Percentiles rank a stretch among this genome's conserved stretches.
These are phyloP conservation scores for Drosophila cardini DNA, from an alignment of 1,140 invertebrate genomes.

Conservation along the genomic window DNA sequence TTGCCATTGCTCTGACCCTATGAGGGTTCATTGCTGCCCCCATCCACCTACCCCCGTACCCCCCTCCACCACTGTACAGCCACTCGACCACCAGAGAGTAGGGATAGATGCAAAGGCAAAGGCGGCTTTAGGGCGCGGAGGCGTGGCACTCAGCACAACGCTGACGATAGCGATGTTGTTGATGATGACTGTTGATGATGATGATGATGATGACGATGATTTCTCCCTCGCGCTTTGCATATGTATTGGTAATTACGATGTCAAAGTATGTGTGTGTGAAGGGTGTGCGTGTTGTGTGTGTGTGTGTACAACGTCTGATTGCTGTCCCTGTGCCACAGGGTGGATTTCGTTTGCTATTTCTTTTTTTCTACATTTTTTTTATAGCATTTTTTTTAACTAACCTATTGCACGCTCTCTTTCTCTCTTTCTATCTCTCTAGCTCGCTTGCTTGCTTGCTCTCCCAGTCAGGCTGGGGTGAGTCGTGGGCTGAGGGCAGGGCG, in stretches of 20 bases:
- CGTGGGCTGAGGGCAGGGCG: constrained; percentile 16
- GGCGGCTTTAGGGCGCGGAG: constrained; percentile 14
- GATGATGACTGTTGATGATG: constrained; percentile 39
- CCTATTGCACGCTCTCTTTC: constrained; percentile 37
- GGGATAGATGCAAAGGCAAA: neutral
- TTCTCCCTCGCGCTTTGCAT: constrained; percentile 58
- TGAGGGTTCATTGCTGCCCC: constrained; percentile 41
- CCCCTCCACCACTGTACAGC: constrained; percentile 21
- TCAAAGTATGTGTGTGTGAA: constrained; percentile 14
- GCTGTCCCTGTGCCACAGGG: constrained; percentile 66
- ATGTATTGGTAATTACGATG: constrained; percentile 76
- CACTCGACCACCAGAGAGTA: neutral
- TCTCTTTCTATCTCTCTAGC: no score
- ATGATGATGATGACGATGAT: constrained; percentile 57
- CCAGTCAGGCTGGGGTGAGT: neutral
- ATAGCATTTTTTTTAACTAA: constrained; percentile 48
- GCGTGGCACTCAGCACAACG: constrained; percentile 1
- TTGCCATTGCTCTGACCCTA: constrained; percentile 26
- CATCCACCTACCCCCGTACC: constrained; percentile 10
- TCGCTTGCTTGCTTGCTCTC: constrained; percentile 24
- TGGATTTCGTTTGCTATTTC: constrained; percentile 68
- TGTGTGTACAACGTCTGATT: constrained; percentile 68
- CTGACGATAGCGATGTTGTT: neutral
- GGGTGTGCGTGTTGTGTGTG: constrained; percentile 38
- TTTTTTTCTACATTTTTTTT: constrained; percentile 63